Percentiles rank a stretch among this genome's conserved stretches.
Evolutionary conservation across 2,888 invertebrate species (phyloP).

Genomic region (Stenodema calcarata): DNA sequence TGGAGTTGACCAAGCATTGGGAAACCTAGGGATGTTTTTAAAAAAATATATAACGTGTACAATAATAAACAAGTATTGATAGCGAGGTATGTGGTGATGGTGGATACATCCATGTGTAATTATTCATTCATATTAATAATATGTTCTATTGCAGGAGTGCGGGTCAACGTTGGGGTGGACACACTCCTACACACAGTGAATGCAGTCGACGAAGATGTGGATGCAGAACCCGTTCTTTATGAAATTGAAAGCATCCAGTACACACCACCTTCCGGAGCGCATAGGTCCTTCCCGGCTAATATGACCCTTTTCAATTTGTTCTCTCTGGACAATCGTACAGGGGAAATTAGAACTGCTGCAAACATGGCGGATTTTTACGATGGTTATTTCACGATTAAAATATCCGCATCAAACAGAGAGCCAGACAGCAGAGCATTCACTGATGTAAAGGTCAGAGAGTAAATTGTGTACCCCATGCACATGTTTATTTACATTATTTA

Average conservation of each 20-base stretch:
- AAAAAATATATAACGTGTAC: no score
- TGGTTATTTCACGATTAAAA: constrained; percentile 67
- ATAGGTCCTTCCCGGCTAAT: constrained; percentile 33
- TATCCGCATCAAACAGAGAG: constrained; percentile 59
- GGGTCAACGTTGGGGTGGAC: constrained; percentile 76
- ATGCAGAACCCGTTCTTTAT: constrained; percentile 71
- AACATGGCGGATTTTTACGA: constrained; percentile 72
- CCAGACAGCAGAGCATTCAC: constrained; percentile 60
- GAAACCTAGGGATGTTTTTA: no score
- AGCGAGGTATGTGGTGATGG: no score
- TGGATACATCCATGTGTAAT: no score
- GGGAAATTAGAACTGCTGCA: constrained; percentile 74
- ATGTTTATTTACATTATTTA: no score
- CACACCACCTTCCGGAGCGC: constrained; percentile 43
- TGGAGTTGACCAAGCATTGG: no score
- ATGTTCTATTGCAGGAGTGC: constrained; percentile 65
- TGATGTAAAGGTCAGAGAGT: constrained; percentile 62
- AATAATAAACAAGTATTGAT: no score
- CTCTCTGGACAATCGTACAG: constrained; percentile 71
- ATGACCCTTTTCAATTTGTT: constrained; percentile 62
- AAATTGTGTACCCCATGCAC: not conserved
- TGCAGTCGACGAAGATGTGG: constrained; percentile 73
- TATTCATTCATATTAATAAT: no score
- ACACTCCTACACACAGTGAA: constrained; percentile 72
- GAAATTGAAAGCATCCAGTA: constrained; percentile 64